Evolutionary conservation across 2,888 invertebrate genomes (phyloP).

Genomic region (Coleophora deauratella): DNA sequence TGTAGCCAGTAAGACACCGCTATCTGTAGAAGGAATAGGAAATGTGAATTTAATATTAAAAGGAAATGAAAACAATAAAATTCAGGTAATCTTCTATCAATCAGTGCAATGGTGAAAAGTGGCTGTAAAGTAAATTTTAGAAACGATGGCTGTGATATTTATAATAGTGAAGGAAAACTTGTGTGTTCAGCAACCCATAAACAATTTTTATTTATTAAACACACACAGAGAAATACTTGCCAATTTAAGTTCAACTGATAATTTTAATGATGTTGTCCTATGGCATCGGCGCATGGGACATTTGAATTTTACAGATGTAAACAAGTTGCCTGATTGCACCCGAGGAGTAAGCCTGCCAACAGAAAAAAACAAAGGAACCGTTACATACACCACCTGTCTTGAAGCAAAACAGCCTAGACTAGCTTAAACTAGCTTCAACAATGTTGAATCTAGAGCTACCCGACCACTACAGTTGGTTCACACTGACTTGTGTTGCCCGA

Average conservation of each 20-base stretch:
- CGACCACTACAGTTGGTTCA: slow-evolving; percentile 3
- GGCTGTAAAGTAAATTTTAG: too few species aligned
- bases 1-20: too few species aligned
- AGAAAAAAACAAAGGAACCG: neutral
- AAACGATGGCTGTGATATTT: too few species aligned
- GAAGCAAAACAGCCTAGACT: slow-evolving; percentile 1
- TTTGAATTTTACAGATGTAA: too few species aligned
- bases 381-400: neutral
- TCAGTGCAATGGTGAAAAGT: neutral
- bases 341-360: too few species aligned
- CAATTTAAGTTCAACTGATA: too few species aligned
- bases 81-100: neutral
- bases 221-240: too few species aligned
- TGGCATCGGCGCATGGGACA: neutral
- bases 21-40: neutral
- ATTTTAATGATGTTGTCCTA: too few species aligned
- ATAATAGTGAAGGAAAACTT: too few species aligned
- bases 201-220: too few species aligned
- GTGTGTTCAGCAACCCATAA: neutral
- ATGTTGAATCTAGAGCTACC: neutral
- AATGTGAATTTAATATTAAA: too few species aligned
- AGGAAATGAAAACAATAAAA: neutral
- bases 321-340: too few species aligned
- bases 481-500: slow-evolving; percentile 4
- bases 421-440: neutral